Evolutionary conservation across 2,888 invertebrate genomes (phyloP).

Genomic region (Xiphydria camelus): DNA sequence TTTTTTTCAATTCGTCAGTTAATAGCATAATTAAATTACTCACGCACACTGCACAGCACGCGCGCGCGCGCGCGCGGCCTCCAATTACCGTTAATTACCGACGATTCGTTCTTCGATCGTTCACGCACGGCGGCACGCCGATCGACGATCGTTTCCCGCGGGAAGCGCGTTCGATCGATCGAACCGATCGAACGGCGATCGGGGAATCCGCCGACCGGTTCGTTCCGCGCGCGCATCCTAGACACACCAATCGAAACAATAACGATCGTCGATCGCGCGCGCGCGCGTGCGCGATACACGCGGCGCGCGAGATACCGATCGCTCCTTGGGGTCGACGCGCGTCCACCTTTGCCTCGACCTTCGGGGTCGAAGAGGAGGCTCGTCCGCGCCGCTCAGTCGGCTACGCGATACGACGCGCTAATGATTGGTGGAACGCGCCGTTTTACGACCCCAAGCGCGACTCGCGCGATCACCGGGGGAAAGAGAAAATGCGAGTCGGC

Average conservation of each 20-base stretch:
- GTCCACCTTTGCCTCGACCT: no score
- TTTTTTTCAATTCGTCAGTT: neutral
- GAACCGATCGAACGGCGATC: neutral
- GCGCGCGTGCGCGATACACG: no score
- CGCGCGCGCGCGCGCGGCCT: slow-evolving; percentile 9
- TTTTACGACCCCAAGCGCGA: slow-evolving; percentile 34
- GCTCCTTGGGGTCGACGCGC: no score
- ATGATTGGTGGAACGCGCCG: slow-evolving; percentile 45
- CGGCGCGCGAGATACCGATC: no score
- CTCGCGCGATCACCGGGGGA: neutral
- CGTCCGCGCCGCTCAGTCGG: no score
- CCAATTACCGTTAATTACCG: slow-evolving; percentile 10
- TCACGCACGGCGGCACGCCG: slow-evolving; percentile 2
- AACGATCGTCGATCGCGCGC: no score
- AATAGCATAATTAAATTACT: slow-evolving; percentile 1
- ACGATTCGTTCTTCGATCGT: slow-evolving; percentile 3
- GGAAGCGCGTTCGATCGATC: slow-evolving; percentile 1
- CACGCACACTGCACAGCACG: neutral
- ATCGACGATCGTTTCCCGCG: neutral
- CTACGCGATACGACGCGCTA: slow-evolving; percentile 28
- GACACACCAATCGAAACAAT: no score
- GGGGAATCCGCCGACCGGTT: no score
- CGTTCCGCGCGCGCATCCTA: no score
- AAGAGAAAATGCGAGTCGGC: neutral
- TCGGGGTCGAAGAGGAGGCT: no score